A percentile compares a stretch with the other conserved stretches of the same genome.
Evolutionary conservation across 2,888 invertebrate species (phyloP).

Genomic region (Lithosia quadra): DNA sequence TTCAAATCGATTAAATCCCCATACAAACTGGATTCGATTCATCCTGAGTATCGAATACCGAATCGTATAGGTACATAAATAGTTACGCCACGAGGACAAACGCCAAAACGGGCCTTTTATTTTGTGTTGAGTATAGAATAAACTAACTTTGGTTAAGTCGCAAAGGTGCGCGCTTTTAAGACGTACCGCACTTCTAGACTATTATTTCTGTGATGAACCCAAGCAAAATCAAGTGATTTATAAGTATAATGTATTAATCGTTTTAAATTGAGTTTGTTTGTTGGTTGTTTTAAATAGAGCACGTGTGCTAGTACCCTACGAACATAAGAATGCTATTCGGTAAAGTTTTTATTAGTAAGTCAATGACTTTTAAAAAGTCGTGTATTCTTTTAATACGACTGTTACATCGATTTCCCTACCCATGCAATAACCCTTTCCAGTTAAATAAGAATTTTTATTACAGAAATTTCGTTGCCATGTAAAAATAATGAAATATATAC

Average conservation of each 20-base stretch:
- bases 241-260: neutral
- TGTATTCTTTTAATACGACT: neutral
- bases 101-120: too few relatives aligned
- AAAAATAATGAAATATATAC: conserved; percentile 9
- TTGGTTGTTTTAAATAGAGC: neutral
- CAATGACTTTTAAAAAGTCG: conserved; percentile 13
- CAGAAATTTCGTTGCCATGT: conserved; percentile 37
- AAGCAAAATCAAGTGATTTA: too few relatives aligned
- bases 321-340: neutral
- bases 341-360: conserved; percentile 20
- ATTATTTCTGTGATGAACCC: too few relatives aligned
- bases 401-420: conserved; percentile 19
- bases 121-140: too few relatives aligned
- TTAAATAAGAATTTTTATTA: conserved; percentile 25
- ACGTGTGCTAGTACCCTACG: neutral
- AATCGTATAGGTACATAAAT: too few relatives aligned
- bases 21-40: too few relatives aligned
- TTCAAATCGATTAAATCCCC: too few relatives aligned
- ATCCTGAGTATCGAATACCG: too few relatives aligned
- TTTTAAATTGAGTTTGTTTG: neutral
- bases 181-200: too few relatives aligned
- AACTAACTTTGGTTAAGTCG: too few relatives aligned
- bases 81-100: too few relatives aligned
- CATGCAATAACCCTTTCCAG: conserved; percentile 51
- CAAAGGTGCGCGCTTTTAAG: too few relatives aligned